Conservation (phyloP, 2,888 invertebrate genomes). For the Pteria penguin region DNA sequence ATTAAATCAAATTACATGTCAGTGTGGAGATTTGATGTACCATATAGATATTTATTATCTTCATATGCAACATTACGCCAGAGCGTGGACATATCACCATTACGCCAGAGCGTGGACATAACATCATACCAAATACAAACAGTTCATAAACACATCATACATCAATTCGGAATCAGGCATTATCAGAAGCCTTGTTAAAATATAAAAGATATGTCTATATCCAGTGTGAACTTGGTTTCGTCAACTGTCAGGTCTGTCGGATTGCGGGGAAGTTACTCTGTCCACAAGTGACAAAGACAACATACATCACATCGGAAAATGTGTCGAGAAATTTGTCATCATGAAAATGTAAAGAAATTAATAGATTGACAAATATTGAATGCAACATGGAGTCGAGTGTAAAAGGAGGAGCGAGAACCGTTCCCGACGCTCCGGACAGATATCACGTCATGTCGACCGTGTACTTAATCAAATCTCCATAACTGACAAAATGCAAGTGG, state of each 20-base stretch:
- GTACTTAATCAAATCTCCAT: conserved; percentile 24
- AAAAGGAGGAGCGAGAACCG: background rate
- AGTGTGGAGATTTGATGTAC: too few species aligned
- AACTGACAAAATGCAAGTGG: conserved; percentile 24
- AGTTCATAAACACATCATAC: too few species aligned
- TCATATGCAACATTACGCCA: too few species aligned
- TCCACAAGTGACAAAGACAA: background rate
- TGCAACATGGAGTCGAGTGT: background rate
- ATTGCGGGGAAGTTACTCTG: background rate
- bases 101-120: too few species aligned
- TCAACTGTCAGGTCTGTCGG: background rate
- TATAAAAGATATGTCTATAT: background rate
- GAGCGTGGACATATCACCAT: too few species aligned
- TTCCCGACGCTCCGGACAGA: background rate
- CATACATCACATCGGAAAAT: background rate
- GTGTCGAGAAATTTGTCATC: background rate
- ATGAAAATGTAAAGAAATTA: background rate
- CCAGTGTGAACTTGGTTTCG: background rate
- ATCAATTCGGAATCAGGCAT: too few species aligned
- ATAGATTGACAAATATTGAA: background rate
- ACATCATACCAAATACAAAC: too few species aligned
- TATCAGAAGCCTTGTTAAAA: background rate
- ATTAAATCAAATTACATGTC: too few species aligned
- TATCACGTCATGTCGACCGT: background rate
- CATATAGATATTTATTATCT: too few species aligned